Conservation (phyloP, 1,140 invertebrate species). For the Formica exsecta region DNA sequence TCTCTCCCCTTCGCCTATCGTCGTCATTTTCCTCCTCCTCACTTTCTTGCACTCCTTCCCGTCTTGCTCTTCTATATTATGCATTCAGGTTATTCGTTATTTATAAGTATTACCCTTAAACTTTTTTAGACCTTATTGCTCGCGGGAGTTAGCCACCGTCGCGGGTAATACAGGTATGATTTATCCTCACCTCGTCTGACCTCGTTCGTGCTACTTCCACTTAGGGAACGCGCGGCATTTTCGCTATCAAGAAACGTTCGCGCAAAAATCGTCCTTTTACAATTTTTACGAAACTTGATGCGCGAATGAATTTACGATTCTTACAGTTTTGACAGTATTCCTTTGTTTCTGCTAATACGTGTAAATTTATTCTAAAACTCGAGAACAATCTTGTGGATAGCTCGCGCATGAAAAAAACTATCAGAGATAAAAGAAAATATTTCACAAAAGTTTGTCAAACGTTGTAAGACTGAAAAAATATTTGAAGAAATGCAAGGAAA, state of each 20-base stretch:
- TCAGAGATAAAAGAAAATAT: background rate
- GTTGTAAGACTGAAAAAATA: background rate
- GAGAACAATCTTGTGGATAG: no score
- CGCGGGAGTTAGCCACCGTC: conserved; percentile 49
- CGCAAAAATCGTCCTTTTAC: background rate
- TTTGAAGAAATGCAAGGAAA: background rate
- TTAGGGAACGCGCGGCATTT: conserved; percentile 20
- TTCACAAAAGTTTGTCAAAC: background rate
- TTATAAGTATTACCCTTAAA: conserved; percentile 65
- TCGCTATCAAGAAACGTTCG: conserved; percentile 18
- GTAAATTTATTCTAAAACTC: background rate
- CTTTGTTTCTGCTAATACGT: background rate
- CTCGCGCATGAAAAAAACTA: background rate
- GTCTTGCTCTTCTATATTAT: conserved; percentile 59
- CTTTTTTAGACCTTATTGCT: conserved; percentile 54
- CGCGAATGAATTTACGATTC: background rate
- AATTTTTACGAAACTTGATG: background rate
- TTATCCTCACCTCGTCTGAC: conserved; percentile 49
- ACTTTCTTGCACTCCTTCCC: background rate
- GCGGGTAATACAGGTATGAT: conserved; percentile 51
- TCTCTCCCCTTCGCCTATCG: background rate
- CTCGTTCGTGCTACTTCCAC: conserved; percentile 34
- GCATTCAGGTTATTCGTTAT: conserved; percentile 70
- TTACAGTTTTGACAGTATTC: background rate
- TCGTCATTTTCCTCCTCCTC: conserved; percentile 20